Evolutionary conservation across 2,888 invertebrate genomes (phyloP).

Genomic region (Plemyria rubiginata): DNA sequence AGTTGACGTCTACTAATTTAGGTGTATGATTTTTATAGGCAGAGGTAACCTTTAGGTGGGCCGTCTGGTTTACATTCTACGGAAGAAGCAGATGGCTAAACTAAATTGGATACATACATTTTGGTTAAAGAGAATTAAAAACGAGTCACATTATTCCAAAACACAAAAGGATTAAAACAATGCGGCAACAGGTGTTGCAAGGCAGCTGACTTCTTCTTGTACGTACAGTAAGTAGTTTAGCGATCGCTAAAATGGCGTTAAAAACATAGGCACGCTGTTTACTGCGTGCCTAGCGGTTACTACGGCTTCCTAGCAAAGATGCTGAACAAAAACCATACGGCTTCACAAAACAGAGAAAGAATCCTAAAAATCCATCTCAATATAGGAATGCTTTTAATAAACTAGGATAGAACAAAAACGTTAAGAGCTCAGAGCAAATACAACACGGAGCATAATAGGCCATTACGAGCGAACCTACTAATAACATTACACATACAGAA

Average conservation of each 20-base stretch:
- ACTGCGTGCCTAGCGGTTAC: slow-evolving; percentile 5
- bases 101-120: too few relatives aligned
- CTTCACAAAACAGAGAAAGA: slow-evolving; percentile 28
- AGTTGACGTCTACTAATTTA: too few relatives aligned
- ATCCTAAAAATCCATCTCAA: slow-evolving; percentile 47
- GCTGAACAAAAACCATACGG: slow-evolving; percentile 14
- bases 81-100: too few relatives aligned
- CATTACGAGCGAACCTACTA: background rate
- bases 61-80: too few relatives aligned
- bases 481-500: background rate
- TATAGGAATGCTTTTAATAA: slow-evolving; percentile 36
- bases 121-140: too few relatives aligned
- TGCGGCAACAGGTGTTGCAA: background rate
- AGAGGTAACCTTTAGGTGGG: too few relatives aligned
- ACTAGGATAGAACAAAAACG: slow-evolving; percentile 23
- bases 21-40: too few relatives aligned
- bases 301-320: slow-evolving; percentile 5
- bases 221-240: background rate
- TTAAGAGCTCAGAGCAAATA: background rate
- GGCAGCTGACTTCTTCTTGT: background rate
- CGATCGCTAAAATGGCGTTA: slow-evolving; percentile 8
- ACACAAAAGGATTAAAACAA: too few relatives aligned
- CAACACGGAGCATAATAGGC: background rate
- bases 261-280: background rate
- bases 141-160: too few relatives aligned